Conservation (phyloP, 2,888 invertebrate genomes). For the Saturnia pavonia region DNA sequence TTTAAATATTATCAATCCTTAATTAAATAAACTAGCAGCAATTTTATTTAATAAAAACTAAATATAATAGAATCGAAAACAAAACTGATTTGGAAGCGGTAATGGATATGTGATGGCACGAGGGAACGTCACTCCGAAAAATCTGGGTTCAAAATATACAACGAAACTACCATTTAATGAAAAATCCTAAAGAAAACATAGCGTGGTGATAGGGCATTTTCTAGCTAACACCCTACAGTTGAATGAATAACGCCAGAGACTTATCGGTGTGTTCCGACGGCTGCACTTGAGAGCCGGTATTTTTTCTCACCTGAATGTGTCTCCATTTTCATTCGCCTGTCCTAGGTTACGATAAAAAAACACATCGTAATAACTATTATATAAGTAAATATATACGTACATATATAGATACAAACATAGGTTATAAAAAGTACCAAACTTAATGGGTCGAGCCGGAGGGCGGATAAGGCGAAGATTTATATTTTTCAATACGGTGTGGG, state of each 20-base stretch:
- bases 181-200: background rate
- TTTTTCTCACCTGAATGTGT: background rate
- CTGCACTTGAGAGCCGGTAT: background rate
- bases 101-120: background rate
- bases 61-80: background rate
- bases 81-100: background rate
- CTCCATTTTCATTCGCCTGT: too few species aligned
- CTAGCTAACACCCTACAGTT: background rate
- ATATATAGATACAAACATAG: conserved; percentile 15
- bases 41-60: background rate
- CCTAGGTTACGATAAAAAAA: background rate
- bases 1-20: background rate
- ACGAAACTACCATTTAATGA: background rate
- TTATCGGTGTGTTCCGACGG: background rate
- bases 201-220: background rate
- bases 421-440: conserved; percentile 41
- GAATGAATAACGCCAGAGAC: background rate
- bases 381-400: background rate
- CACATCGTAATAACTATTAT: background rate
- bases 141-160: background rate
- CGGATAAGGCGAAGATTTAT: conserved; percentile 72
- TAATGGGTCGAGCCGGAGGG: conserved; percentile 65
- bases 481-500: conserved; percentile 72
- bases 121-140: background rate
- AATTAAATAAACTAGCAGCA: background rate